Conservation (phyloP, 2,113 vertebrate species). For the Malaclemys terrapin region DNA sequence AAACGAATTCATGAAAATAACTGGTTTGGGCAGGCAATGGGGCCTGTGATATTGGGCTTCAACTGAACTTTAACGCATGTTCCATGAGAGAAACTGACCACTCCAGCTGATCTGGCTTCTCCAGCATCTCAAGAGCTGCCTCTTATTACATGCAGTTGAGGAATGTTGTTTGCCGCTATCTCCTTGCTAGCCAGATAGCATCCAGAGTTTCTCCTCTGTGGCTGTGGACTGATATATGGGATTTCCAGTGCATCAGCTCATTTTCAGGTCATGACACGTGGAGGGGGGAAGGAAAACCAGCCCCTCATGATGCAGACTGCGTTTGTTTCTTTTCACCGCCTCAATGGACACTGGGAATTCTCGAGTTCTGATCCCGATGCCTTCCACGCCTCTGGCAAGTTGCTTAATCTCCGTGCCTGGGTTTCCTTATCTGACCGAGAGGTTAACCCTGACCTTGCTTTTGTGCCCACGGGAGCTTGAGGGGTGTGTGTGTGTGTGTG, state of each 20-base stretch:
- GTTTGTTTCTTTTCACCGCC: neutral
- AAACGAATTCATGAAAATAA: neutral
- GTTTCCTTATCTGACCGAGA: neutral
- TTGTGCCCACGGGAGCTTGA: rapidly evolving
- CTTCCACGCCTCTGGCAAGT: neutral
- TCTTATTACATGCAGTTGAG: neutral
- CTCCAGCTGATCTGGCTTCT: neutral
- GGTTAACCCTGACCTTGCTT: too few species aligned
- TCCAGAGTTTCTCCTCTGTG: neutral
- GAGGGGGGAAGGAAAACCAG: neutral
- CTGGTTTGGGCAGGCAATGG: neutral
- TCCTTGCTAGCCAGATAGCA: neutral
- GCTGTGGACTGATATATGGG: neutral
- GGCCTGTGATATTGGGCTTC: neutral
- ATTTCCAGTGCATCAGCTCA: neutral
- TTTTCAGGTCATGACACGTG: neutral
- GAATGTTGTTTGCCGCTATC: neutral
- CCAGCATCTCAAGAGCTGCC: neutral
- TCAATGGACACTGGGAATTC: neutral
- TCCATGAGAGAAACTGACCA: neutral
- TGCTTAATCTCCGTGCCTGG: neutral
- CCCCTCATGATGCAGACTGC: neutral
- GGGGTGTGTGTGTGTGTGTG: too few species aligned
- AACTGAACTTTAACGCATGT: neutral
- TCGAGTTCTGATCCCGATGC: neutral